Evolutionary conservation across 2,113 vertebrate genomes (phyloP), one percentile per base, ranked within the genome.

Genomic region (Todiramphus saurophagus): DNA sequence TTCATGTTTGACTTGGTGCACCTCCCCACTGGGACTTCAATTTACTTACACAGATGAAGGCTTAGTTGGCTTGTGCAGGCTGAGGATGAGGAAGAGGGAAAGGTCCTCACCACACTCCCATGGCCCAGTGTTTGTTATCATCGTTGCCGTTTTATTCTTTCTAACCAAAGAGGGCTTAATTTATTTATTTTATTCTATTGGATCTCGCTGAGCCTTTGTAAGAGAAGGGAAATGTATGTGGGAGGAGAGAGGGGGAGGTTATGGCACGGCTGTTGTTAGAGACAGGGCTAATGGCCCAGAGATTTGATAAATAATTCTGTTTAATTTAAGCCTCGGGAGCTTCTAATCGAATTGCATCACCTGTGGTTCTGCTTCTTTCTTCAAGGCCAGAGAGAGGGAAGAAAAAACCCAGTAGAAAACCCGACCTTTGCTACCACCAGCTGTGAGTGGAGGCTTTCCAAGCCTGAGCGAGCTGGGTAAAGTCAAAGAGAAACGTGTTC

Each of bases 301-400:
- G 80, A 76, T 92, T 95, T 93, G 83, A 89, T 94, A 94, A 96
- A 94, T 89, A 92, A 96, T 96, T 95, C 90, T 76, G 69, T 87
- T 94, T 92, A 69, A 94, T 96, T 94, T 95, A 79, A 96, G 28
- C 89, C 83, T 89, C 9, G 1, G 83, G 83, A 95, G 46, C 23
- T 95, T 83, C 81, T 89, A 92, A 96, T 91, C 27, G 13, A 94
- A 94, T 85, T 89, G 66, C 74, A 87, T 96, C 96, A 96, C 96
- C 95, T 95, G 91, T 77, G 89, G 89, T 89, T 94, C 79, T 67
- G 64, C 60, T 78, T 39, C 85, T 96, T 96, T 93, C 33, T 92
- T 93, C 48, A 66, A 84, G 74, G 48, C 77, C n/a, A 21, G 33
- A 53, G 37, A 88, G 66, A 62, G 30, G 44, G 21, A 90, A 85